phyloP scores from a whole-genome alignment of 2,113 vertebrate species.

The Genyomyrus donnyi region DNA sequence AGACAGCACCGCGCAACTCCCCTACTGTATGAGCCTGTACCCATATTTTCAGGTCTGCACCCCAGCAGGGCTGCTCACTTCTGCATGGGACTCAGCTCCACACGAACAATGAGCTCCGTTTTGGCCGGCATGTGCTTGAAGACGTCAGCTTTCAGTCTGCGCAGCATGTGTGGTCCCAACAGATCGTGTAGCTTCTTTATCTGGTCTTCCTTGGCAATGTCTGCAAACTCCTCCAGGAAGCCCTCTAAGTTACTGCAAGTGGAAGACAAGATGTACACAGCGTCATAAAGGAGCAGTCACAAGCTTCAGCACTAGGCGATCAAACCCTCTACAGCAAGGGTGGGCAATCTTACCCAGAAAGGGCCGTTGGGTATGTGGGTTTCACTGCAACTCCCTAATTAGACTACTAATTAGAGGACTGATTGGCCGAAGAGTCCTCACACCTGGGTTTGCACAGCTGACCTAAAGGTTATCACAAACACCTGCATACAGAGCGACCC shows the following conservation, averaged over 20 bases:
- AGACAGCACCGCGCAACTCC: neutral
- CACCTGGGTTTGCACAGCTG: neutral
- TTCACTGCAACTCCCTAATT: neutral
- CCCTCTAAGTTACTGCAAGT: slow-evolving; percentile 84
- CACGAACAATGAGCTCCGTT: slow-evolving; percentile 89
- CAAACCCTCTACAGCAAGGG: neutral
- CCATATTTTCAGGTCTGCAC: neutral
- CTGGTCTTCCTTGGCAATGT: slow-evolving; percentile 97
- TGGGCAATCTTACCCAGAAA: neutral
- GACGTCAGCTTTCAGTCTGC: slow-evolving; percentile 92
- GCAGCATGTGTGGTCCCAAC: slow-evolving; percentile 93
- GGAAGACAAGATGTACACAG: neutral
- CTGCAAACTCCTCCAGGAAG: slow-evolving; percentile 95
- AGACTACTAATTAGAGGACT: neutral
- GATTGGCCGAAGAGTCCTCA: neutral
- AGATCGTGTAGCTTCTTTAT: slow-evolving; percentile 98
- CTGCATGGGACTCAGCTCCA: slow-evolving; percentile 95
- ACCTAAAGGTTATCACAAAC: neutral
- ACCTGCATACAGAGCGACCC: neutral
- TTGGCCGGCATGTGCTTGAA: slow-evolving; percentile 99
- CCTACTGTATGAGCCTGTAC: neutral
- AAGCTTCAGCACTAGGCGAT: neutral
- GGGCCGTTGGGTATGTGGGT: neutral
- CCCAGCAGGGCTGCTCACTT: slow-evolving; percentile 65
- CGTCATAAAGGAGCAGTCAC: neutral